Conservation (phyloP, 2,888 invertebrate genomes). For the Drosophila nigricruria region DNA sequence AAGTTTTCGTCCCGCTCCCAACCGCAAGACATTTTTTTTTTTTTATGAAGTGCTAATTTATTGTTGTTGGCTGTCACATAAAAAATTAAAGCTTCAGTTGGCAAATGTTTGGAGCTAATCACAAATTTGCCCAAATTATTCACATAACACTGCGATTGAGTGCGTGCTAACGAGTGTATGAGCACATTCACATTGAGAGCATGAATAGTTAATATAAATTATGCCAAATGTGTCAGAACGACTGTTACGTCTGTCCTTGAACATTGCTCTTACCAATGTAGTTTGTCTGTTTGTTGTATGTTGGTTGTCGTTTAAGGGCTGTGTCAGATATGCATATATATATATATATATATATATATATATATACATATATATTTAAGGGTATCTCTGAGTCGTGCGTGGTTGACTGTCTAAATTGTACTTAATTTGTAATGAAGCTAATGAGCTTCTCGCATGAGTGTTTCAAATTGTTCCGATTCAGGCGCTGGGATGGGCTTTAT, state of each 20-base stretch:
- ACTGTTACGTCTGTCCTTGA: conserved; percentile 23
- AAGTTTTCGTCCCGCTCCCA: conserved; percentile 33
- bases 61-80: conserved; percentile 40
- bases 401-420: neutral
- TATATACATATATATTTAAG: neutral
- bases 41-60: conserved; percentile 71
- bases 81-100: conserved; percentile 59
- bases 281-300: neutral
- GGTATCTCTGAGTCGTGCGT: conserved; percentile 7
- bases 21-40: conserved; percentile 42
- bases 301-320: neutral
- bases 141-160: conserved; percentile 48
- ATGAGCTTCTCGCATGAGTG: conserved; percentile 72
- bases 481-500: conserved; percentile 29
- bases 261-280: neutral
- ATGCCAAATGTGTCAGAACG: conserved; percentile 37
- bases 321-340: no score
- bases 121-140: conserved; percentile 79
- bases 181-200: conserved; percentile 33
- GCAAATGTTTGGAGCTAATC: conserved; percentile 71
- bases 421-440: conserved; percentile 60
- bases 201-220: conserved; percentile 76
- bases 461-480: conserved; percentile 35
- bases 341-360: neutral
- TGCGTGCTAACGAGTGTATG: conserved; percentile 9